Evolutionary conservation across 2,797 vertebrate species (phyloP).

Genomic region (Philypnodon macrostomus): DNA sequence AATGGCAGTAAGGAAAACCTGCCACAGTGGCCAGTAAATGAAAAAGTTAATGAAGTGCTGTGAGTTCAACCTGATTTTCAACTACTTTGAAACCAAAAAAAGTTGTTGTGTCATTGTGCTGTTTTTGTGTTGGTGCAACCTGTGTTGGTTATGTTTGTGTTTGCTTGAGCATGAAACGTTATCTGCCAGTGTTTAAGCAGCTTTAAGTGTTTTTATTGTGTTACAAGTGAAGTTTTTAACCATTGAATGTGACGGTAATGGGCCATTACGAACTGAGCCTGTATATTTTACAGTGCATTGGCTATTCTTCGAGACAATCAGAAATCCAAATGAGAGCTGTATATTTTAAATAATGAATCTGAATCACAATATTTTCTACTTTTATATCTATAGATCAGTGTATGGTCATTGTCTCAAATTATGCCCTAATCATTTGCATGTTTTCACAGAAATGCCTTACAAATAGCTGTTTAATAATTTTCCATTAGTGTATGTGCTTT

Average conservation of each 20-base stretch:
- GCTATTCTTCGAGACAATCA: constrained; percentile 62
- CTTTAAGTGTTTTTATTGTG: constrained; percentile 31
- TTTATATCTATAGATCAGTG: constrained; percentile 4
- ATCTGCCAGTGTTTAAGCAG: constrained; percentile 42
- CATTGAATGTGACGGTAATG: constrained; percentile 43
- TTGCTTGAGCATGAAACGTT: constrained; percentile 34
- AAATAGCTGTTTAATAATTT: constrained; percentile 12
- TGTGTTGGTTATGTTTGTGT: constrained; percentile 8
- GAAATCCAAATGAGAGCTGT: constrained; percentile 20
- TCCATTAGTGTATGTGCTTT: constrained; percentile 12
- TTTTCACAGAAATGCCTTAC: constrained; percentile 60
- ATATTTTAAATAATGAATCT: constrained; percentile 20
- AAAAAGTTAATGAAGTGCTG: constrained; percentile 7
- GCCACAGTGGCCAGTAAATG: constrained; percentile 17
- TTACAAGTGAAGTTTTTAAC: constrained; percentile 31
- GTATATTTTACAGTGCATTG: constrained; percentile 45
- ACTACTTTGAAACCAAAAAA: constrained; percentile 28
- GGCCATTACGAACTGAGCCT: constrained; percentile 36
- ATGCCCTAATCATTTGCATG: constrained; percentile 23
- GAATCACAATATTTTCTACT: constrained; percentile 30
- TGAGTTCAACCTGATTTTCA: constrained; percentile 7
- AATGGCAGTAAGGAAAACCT: background rate
- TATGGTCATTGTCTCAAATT: background rate
- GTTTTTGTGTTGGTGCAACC: background rate
- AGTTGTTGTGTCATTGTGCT: background rate